phyloP scores from a whole-genome alignment of 1,140 invertebrate genomes.

The Belonocnema kinseyi region DNA sequence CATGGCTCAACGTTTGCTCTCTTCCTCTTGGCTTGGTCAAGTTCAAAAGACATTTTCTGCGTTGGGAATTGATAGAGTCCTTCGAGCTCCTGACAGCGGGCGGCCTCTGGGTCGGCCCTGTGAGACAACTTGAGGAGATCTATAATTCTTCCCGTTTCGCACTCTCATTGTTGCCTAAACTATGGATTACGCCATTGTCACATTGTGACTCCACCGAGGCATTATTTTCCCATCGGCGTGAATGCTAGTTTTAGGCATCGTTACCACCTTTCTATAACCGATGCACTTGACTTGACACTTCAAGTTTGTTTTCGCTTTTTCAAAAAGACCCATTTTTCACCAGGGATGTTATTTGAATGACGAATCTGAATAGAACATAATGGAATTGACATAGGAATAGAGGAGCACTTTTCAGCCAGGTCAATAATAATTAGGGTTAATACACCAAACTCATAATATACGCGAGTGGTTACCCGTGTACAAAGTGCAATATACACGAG shows the following conservation, averaged over 20 bases:
- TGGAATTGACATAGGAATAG: too few relatives aligned
- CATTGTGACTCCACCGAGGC: conserved; percentile 25
- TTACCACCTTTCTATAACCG: conserved; percentile 27
- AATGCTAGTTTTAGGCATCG: conserved; percentile 1
- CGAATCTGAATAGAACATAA: too few relatives aligned
- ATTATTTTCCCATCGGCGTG: conserved; percentile 8
- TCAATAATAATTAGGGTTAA: too few relatives aligned
- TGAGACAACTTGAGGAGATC: conserved; percentile 47
- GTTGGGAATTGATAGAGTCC: conserved; percentile 56
- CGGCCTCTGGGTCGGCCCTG: conserved; percentile 46
- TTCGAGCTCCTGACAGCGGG: conserved; percentile 57
- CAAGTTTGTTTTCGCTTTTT: neutral
- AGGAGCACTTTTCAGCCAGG: too few relatives aligned
- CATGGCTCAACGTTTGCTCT: conserved; percentile 56
- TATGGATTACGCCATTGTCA: conserved; percentile 44
- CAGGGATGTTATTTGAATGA: too few relatives aligned
- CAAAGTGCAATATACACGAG: too few relatives aligned
- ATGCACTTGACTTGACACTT: conserved; percentile 46
- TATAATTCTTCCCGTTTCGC: conserved; percentile 55
- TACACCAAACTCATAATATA: too few relatives aligned
- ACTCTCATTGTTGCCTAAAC: conserved; percentile 56
- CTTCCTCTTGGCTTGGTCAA: conserved; percentile 30
- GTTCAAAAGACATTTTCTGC: conserved; percentile 54
- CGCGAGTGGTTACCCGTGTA: too few relatives aligned
- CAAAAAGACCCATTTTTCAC: conserved; percentile 23